Evolutionary conservation across 2,113 vertebrate genomes (phyloP).

Genomic region (Pandion haliaetus): DNA sequence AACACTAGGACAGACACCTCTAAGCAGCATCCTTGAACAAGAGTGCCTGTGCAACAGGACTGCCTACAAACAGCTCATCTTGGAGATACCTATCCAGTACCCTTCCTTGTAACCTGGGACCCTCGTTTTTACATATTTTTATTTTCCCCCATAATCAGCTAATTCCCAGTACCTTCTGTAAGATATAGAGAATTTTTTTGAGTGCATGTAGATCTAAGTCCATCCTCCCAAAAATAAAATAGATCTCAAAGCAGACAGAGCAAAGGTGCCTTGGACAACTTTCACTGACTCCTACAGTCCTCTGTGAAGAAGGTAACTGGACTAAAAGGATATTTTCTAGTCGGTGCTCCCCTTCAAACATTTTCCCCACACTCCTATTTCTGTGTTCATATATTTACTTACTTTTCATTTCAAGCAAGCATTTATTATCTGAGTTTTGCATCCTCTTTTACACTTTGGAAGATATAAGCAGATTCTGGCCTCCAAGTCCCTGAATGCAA

Average conservation of each 20-base stretch:
- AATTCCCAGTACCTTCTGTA: neutral
- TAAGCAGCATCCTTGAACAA: neutral
- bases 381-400: neutral
- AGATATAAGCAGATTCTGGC: neutral
- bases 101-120: neutral
- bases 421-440: neutral
- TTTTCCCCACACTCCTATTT: neutral
- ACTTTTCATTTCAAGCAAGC: neutral
- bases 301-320: neutral
- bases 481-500: neutral
- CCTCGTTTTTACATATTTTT: neutral
- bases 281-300: neutral
- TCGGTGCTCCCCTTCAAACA: accelerated
- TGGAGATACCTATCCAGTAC: neutral
- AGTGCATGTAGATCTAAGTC: neutral
- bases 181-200: neutral
- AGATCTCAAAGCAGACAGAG: neutral
- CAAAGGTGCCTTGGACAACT: neutral
- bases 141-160: neutral
- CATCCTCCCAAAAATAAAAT: neutral
- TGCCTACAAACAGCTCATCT: neutral
- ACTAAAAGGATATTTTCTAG: neutral
- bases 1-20: neutral
- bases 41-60: neutral
- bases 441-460: neutral